Base-by-base conservation (phyloP, 2,888 invertebrate species). In the Andrena praecox region DNA sequence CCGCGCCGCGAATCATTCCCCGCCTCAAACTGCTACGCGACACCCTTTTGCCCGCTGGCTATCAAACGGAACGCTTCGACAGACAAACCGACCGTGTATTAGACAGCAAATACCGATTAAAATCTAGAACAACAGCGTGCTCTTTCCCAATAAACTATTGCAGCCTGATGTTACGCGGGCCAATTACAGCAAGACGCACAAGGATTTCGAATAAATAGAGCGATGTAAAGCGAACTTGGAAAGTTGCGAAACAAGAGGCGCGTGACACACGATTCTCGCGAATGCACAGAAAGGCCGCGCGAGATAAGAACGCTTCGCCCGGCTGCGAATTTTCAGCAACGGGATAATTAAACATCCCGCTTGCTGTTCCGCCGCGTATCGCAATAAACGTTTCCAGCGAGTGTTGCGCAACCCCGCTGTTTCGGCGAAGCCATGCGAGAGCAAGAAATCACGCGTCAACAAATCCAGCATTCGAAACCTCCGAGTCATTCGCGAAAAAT, bases 371-470 rank as follows among this genome's bases (percentile, higher is more conserved):
- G 33, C 52, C 52, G 50, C 31, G 35, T 56, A 62, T 60, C 59
- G 66, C 66, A 81, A 82, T 73, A 83, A 82, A 83, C 70, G 35
- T 77, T 76, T 69, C 73, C 60, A n/a, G 12, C 20, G 56, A 27
- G 16, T 52, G 59, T 83, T 82, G 69, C 82, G 82, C 62, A 82
- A 82, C n/a, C n/a, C 1, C 27, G 52, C 42, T 59, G 8, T 20
- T 20, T 20, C 20, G 20, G 8, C 72, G 76, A 76, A 42, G 69
- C 72, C 76, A 50, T 2, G 66, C 27, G 31, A 20, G 35, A 56
- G 56, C 68, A 59, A 48, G 31, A 63, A 80, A 75, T 73, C 27
- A 5, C 20, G n/a, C 20, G 56, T 10, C 75, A 69, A 60, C 33
- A 10, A 42, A 24, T 56, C 10, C 10, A 10, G 4, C 24, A 0